These are phyloP conservation scores for Chamaea fasciata DNA, from an alignment of 2,113 vertebrate species.

Conservation along the genomic window DNA sequence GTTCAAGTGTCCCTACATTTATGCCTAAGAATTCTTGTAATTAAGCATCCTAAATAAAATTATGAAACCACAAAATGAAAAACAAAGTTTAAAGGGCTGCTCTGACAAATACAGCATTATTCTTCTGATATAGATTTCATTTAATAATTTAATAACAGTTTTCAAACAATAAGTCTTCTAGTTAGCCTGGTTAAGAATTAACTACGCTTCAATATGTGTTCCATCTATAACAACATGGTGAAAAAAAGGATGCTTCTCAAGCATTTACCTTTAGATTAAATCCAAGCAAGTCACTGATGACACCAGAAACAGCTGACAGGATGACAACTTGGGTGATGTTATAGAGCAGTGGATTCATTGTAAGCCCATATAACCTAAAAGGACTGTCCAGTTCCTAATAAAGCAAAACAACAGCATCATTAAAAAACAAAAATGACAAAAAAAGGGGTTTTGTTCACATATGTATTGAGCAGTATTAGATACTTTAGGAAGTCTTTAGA, in stretches of 20 bases:
- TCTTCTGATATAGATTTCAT: background rate
- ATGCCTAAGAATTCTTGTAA: background rate
- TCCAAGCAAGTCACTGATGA: conserved; percentile 96
- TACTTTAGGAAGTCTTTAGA: background rate
- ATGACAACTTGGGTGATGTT: conserved; percentile 99
- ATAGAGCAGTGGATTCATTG: conserved; percentile 98
- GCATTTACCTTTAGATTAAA: conserved; percentile 95
- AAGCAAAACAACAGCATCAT: background rate
- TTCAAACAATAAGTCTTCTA: background rate
- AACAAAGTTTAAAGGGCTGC: background rate
- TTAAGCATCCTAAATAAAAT: background rate
- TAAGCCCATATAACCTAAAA: conserved; percentile 92
- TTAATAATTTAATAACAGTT: background rate
- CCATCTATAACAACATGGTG: background rate
- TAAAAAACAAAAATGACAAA: background rate
- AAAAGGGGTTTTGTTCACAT: background rate
- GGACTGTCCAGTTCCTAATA: conserved; percentile 91
- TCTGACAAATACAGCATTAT: background rate
- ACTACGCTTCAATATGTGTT: background rate
- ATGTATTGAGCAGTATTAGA: background rate
- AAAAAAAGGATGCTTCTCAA: background rate
- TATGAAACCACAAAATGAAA: background rate
- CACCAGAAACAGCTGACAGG: conserved; percentile 94
- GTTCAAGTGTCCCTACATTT: background rate
- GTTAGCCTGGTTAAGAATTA: background rate